Base-by-base conservation (phyloP, 2,888 invertebrate genomes). In the Drosophila siamana region DNA sequence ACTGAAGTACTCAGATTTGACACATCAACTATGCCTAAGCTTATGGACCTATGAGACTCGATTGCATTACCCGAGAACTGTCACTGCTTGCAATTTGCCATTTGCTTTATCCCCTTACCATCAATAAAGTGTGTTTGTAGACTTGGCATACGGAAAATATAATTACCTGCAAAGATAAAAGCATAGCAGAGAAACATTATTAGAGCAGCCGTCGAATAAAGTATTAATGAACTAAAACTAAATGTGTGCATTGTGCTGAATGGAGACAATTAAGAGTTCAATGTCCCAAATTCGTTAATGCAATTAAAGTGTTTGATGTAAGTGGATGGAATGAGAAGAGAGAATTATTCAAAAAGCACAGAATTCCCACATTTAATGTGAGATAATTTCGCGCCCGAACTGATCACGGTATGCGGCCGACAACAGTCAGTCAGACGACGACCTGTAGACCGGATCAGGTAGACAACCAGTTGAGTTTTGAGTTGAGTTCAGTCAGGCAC, bases 361-460 rank as follows among this genome's bases (percentile, higher is more conserved):
- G n/a, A 71, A 65, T 81, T 85, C 79, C 68, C 86, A 85, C 82
- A 81, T 85, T 74, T 69, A 74, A 82, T 67, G 85, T 73, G 69
- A 82, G 79, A 76, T 82, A 78, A 79, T 79, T 79, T 64, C 50
- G 74, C 83, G 64, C 76, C 75, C 57, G 47, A 67, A 69, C 52
- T 46, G 66, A 74, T 80, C 77, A 65, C 71, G 70, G n/a, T n/a
- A n/a, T n/a, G n/a, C n/a, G n/a, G n/a, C n/a, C n/a, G n/a, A n/a
- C 64, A 70, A 65, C 59, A 43, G 41, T 16, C 40, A 52, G 41
- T 50, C 50, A 54, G 54, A 51, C 74, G 59, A 73, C 54, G 55
- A 59, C 47, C 55, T 30, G 41, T 36, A 38, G 54, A 57, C 38
- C 33, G 44, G 28, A 61, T 40, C 80, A 36, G 44, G 36, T 52